Conservation (phyloP, 1,140 invertebrate species). For the Monochamus saltuarius region DNA sequence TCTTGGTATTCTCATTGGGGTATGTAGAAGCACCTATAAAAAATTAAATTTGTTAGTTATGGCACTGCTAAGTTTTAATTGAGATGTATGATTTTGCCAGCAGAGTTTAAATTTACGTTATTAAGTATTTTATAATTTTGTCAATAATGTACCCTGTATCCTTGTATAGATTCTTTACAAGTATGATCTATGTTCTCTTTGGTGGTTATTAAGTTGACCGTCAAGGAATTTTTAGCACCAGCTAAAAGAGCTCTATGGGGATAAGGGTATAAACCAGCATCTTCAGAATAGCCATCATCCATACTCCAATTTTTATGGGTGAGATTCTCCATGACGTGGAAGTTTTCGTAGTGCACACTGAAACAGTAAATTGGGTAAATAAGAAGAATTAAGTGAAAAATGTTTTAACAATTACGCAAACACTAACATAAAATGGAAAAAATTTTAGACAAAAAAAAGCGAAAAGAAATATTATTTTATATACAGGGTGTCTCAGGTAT, state of each 20-base stretch:
- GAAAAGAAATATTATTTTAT: no score
- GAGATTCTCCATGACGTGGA: slow-evolving; percentile 6
- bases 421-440: no score
- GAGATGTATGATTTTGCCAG: background rate
- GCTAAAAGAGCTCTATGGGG: slow-evolving; percentile 53
- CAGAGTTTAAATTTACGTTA: no score
- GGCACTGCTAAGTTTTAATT: no score
- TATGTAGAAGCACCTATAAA: slow-evolving; percentile 60
- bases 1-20: slow-evolving; percentile 58
- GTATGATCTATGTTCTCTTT: slow-evolving; percentile 54
- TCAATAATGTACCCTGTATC: slow-evolving; percentile 51
- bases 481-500: no score
- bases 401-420: no score
- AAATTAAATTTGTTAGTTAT: no score
- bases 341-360: slow-evolving; percentile 28
- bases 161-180: slow-evolving; percentile 56
- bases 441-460: no score
- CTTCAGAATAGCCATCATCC: slow-evolving; percentile 51
- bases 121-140: background rate
- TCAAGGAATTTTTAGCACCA: slow-evolving; percentile 52
- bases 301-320: slow-evolving; percentile 49
- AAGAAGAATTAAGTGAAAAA: no score
- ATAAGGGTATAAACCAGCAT: slow-evolving; percentile 51
- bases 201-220: slow-evolving; percentile 49
- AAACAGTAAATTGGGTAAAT: no score